A percentile compares a stretch with the other conserved stretches of the same genome.
phyloP scores from a whole-genome alignment of 2,888 invertebrate genomes.

The Hoplodrina ambigua region DNA sequence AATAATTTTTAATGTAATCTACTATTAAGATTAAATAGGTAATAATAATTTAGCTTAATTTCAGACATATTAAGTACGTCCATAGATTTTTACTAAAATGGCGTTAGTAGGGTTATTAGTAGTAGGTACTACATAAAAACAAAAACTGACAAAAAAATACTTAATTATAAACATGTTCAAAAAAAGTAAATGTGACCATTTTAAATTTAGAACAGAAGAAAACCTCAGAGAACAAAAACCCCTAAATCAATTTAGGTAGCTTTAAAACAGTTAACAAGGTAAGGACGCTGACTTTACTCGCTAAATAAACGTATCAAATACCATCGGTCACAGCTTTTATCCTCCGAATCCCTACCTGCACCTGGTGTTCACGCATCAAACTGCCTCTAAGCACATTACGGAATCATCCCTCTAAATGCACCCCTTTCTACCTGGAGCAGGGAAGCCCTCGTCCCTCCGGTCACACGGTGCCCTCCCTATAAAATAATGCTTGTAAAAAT shows the following conservation, averaged over 20 bases:
- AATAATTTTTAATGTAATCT: too few species aligned
- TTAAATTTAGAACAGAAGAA: not conserved
- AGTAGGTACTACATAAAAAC: too few species aligned
- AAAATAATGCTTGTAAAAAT: slow-evolving; percentile 86
- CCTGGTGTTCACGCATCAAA: slow-evolving; percentile 75
- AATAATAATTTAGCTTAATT: too few species aligned
- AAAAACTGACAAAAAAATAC: too few species aligned
- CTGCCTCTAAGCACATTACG: slow-evolving; percentile 80
- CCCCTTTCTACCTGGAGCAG: slow-evolving; percentile 75
- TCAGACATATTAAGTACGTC: too few species aligned
- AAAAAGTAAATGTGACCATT: too few species aligned
- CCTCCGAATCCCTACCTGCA: slow-evolving; percentile 68
- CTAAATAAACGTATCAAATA: slow-evolving; percentile 59
- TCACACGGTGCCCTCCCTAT: slow-evolving; percentile 84
- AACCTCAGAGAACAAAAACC: not conserved
- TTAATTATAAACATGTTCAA: too few species aligned
- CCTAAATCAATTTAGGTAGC: not conserved
- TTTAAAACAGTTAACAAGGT: slow-evolving; percentile 25
- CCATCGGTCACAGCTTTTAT: slow-evolving; percentile 59
- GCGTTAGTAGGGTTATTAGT: too few species aligned
- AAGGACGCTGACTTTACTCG: slow-evolving; percentile 31
- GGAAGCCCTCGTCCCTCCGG: slow-evolving; percentile 67
- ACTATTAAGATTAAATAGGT: too few species aligned
- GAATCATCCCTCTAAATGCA: slow-evolving; percentile 75
- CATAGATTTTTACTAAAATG: too few species aligned